phyloP scores from a whole-genome alignment of 2,888 invertebrate species.

The Amphimallon solstitiale region DNA sequence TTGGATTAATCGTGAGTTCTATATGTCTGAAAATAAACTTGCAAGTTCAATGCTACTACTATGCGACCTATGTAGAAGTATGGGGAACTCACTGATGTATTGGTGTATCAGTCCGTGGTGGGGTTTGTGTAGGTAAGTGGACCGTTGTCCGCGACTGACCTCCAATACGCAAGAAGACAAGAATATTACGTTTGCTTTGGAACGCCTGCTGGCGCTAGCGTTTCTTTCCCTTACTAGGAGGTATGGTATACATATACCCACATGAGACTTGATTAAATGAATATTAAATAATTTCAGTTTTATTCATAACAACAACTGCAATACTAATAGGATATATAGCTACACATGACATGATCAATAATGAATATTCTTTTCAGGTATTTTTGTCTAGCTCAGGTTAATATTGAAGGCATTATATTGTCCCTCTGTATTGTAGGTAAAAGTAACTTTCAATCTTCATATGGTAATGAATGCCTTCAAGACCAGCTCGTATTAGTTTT shows the following conservation, averaged over 20 bases:
- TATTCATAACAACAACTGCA: no score
- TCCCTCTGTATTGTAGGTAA: no score
- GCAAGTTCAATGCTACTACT: constrained; percentile 50
- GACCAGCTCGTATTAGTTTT: no score
- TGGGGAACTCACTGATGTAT: constrained; percentile 16
- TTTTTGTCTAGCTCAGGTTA: no score
- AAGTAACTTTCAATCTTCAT: no score
- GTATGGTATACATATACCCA: neutral
- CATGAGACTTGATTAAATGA: constrained; percentile 12
- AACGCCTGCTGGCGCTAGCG: constrained; percentile 41
- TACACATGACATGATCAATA: no score
- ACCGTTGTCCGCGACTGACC: constrained; percentile 60
- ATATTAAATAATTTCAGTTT: neutral
- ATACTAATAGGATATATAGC: no score
- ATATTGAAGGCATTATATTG: no score
- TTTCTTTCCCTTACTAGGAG: constrained; percentile 43
- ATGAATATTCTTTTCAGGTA: no score
- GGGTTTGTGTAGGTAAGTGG: constrained; percentile 62
- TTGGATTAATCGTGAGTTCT: neutral
- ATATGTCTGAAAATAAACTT: constrained; percentile 44
- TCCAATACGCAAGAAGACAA: constrained; percentile 46
- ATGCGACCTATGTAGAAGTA: constrained; percentile 38
- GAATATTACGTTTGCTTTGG: constrained; percentile 44
- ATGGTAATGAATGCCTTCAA: no score
- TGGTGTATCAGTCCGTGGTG: constrained; percentile 44